Percentiles rank a stretch among this genome's conserved stretches.
Conservation (phyloP, 2,113 vertebrate genomes). For the Hippocampus mohnikei region DNA sequence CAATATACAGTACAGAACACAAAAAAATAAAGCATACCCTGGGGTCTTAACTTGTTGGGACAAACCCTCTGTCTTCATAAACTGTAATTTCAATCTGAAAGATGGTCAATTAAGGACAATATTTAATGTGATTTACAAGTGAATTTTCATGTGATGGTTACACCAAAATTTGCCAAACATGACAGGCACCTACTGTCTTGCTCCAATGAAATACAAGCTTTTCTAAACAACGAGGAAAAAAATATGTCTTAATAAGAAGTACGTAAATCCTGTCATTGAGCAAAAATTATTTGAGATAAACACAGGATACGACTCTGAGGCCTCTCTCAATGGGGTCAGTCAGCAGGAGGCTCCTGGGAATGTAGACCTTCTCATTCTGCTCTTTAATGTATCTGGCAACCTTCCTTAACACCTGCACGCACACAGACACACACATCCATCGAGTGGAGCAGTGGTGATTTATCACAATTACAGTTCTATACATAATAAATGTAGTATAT, state of each 20-base stretch:
- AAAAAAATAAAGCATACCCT: slow-evolving; percentile 52
- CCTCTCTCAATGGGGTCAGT: slow-evolving; percentile 94
- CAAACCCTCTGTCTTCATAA: slow-evolving; percentile 94
- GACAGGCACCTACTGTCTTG: not conserved
- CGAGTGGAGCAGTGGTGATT: not conserved
- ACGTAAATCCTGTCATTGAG: not conserved
- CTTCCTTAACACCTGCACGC: slow-evolving; percentile 88
- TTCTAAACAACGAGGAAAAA: not conserved
- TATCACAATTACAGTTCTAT: not conserved
- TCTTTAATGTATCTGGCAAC: slow-evolving; percentile 93
- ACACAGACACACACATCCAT: not conserved
- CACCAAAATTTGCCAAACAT: not conserved
- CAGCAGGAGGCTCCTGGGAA: slow-evolving; percentile 86
- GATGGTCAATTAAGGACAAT: slow-evolving; percentile 70
- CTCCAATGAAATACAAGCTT: not conserved
- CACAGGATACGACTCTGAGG: slow-evolving; percentile 93
- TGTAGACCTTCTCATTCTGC: slow-evolving; percentile 96
- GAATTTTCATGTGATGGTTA: not conserved
- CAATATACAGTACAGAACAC: not conserved
- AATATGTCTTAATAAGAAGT: not conserved
- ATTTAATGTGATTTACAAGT: slow-evolving; percentile 9
- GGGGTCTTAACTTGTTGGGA: slow-evolving; percentile 84
- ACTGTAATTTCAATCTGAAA: slow-evolving; percentile 93
- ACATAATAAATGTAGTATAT: not conserved
- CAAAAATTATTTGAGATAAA: not conserved